Conservation (phyloP, 2,888 invertebrate species). For the Drosophila leonis region DNA sequence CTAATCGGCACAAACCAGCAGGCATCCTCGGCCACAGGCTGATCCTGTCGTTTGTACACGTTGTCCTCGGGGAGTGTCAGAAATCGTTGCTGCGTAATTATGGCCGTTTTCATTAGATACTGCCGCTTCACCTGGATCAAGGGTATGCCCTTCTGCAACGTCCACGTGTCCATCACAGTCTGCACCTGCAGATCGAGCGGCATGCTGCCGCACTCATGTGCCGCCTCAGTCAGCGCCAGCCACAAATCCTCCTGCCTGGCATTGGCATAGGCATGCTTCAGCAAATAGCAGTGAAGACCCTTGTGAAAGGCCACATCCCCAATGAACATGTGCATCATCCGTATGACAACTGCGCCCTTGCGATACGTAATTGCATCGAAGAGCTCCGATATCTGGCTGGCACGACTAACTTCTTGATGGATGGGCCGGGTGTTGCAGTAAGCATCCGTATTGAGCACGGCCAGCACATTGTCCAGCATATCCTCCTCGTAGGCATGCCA, state of each 20-base stretch:
- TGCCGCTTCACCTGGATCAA: conserved; percentile 88
- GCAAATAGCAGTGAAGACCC: conserved; percentile 89
- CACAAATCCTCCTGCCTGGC: conserved; percentile 94
- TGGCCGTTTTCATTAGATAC: conserved; percentile 86
- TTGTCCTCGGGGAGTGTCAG: conserved; percentile 44
- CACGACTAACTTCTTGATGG: conserved; percentile 90
- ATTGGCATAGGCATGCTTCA: conserved; percentile 88
- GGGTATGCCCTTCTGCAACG: conserved; percentile 93
- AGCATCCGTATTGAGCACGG: conserved; percentile 89
- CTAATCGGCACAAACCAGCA: conserved; percentile 89
- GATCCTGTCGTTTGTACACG: not conserved
- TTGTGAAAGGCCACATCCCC: conserved; percentile 90
- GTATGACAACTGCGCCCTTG: conserved; percentile 93
- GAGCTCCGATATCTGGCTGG: conserved; percentile 91
- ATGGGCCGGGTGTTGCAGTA: conserved; percentile 91
- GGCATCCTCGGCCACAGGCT: conserved; percentile 18
- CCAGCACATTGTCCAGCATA: conserved; percentile 86
- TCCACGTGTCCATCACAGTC: conserved; percentile 94
- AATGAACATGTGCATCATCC: conserved; percentile 96
- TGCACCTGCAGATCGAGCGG: conserved; percentile 88
- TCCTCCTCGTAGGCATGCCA: conserved; percentile 88
- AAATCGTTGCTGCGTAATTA: conserved; percentile 87
- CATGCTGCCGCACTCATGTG: conserved; percentile 86
- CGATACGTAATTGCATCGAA: conserved; percentile 94
- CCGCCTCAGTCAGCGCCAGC: conserved; percentile 88